Base-by-base conservation (phyloP, 1,140 invertebrate genomes). In the Nautilus pompilius region DNA sequence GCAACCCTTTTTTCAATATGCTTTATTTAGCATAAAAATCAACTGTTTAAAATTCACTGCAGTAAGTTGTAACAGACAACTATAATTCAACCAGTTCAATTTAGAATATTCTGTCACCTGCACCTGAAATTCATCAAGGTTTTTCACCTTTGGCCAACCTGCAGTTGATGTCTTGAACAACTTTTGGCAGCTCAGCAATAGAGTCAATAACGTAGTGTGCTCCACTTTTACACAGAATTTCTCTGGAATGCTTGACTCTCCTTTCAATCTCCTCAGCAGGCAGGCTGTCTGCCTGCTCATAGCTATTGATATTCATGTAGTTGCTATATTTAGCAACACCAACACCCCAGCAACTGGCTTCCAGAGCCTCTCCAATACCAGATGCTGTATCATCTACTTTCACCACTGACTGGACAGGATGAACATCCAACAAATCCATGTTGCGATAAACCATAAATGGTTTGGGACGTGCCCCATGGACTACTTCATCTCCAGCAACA, bases 271-370 rank as follows among this genome's bases (percentile, higher is more conserved):
- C 81, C 34, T 74, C 74, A 1, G 34, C 45, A n/a, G 72, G 60
- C 22, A 83, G 66, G 34, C 65, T 48, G 8, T 60, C 66, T 53
- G 75, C 74, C 13, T 83, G 69, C 65, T 83, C 79, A 22, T 78
- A 57, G 46, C 71, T 77, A 56, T 81, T 67, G n/a, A 82, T 66
- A 28, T 77, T 75, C 75, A 83, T 80, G 66, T 84, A 84, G 62
- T 83, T 83, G 58, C 80, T 80, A 72, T 82, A 77, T 36, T 71
- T 62, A 28, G 81, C 76, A 36, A 84, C 78, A 22, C 80, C 83
- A 1, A 84, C 77, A 2, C 80, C 81, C 83, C 83, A 84, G 60
- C 82, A 83, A 8, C 83, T 82, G 3, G 81, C 83, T 24, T 80
- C 64, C 5, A 82, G 59, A 15, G 82, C 83, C 61, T 83, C 83